Percentiles rank a stretch among this genome's conserved stretches.
phyloP scores from a whole-genome alignment of 2,113 vertebrate genomes.

The Cyprinodon variegatus region DNA sequence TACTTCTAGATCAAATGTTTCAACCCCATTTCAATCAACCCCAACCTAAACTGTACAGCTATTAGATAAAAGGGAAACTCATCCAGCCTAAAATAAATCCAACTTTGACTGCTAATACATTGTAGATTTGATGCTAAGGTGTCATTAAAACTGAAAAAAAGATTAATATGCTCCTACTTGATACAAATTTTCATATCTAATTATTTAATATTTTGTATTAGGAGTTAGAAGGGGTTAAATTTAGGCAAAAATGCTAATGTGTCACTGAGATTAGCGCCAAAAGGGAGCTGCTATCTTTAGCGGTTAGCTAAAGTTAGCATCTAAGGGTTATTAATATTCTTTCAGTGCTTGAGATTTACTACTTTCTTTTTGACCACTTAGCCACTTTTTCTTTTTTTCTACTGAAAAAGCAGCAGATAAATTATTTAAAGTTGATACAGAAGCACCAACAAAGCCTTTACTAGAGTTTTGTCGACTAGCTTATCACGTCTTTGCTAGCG shows the following conservation, averaged over 20 bases:
- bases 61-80: not conserved
- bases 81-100: not conserved
- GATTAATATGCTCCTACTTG: no score
- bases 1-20: no score
- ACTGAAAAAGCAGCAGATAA: no score
- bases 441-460: not conserved
- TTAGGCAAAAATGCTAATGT: not conserved
- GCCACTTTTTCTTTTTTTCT: no score
- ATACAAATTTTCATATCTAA: no score
- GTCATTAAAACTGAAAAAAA: not conserved
- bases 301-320: not conserved
- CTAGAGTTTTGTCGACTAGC: no score
- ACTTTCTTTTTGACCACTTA: no score
- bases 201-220: no score
- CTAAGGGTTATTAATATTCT: not conserved
- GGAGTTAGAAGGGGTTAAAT: not conserved
- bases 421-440: not conserved
- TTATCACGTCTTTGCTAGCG: no score
- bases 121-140: not conserved
- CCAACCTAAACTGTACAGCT: no score
- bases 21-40: no score
- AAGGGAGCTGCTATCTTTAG: not conserved
- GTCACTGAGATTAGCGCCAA: not conserved
- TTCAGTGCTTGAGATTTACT: no score
- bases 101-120: not conserved